phyloP scores from a whole-genome alignment of 2,888 invertebrate species.

The Druceiella hillmani region DNA sequence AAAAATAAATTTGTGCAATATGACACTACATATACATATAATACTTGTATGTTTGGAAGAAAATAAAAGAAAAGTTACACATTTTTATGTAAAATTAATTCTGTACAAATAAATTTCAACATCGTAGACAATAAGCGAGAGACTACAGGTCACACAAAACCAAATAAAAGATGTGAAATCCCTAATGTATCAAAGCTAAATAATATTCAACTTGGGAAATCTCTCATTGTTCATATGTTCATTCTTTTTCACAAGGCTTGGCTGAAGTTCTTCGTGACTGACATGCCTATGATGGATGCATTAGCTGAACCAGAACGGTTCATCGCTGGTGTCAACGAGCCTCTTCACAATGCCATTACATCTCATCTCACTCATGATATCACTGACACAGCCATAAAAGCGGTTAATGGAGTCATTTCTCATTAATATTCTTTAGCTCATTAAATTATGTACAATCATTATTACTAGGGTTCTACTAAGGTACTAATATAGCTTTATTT shows the following conservation, averaged over 20 bases:
- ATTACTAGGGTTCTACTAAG: too few relatives aligned
- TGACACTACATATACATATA: too few relatives aligned
- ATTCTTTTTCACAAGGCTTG: too few relatives aligned
- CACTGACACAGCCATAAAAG: conserved; percentile 41
- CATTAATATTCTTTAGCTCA: conserved; percentile 5
- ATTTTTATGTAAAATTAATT: too few relatives aligned
- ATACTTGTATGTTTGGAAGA: too few relatives aligned
- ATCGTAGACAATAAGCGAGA: too few relatives aligned
- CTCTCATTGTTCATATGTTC: not conserved
- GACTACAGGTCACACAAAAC: not conserved
- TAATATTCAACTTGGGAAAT: not conserved
- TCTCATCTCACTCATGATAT: conserved; percentile 37
- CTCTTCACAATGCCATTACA: too few relatives aligned
- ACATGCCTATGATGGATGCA: conserved; percentile 46
- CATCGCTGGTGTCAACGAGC: conserved; percentile 36
- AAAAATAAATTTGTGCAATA: too few relatives aligned
- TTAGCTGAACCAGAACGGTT: conserved; percentile 48
- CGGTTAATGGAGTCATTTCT: conserved; percentile 45
- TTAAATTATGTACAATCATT: too few relatives aligned
- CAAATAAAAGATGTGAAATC: not conserved
- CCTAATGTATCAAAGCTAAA: not conserved
- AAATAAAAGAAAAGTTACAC: too few relatives aligned
- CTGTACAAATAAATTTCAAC: too few relatives aligned
- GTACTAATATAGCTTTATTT: too few relatives aligned
- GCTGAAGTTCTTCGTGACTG: conserved; percentile 55